phyloP scores from a whole-genome alignment of 2,113 vertebrate species.

The Megaleporinus macrocephalus region DNA sequence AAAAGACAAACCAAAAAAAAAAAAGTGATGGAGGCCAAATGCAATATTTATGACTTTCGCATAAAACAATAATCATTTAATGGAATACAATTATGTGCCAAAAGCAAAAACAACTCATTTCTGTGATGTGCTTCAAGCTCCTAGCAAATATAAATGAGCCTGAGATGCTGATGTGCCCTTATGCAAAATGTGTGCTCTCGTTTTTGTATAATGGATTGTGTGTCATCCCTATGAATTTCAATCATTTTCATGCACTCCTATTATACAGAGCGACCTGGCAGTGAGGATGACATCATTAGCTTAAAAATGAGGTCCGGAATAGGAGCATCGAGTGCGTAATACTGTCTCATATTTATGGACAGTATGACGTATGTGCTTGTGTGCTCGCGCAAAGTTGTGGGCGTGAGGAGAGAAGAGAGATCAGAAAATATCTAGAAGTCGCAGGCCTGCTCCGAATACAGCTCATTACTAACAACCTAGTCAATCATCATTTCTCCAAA shows the following conservation, averaged over 20 bases:
- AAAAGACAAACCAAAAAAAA: neutral
- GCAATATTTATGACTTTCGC: neutral
- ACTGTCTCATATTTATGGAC: neutral
- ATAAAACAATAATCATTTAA: neutral
- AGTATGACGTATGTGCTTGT: neutral
- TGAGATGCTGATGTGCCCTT: constrained; percentile 16
- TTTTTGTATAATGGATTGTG: constrained; percentile 24
- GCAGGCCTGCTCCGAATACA: neutral
- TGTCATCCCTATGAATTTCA: constrained; percentile 18
- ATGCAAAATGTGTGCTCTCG: neutral
- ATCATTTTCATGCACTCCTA: constrained; percentile 22
- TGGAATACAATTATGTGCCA: neutral
- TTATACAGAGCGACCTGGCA: neutral
- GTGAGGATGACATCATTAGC: constrained; percentile 4
- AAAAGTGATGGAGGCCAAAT: neutral
- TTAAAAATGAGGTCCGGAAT: neutral
- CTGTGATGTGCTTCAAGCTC: neutral
- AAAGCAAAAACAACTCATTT: constrained; percentile 7
- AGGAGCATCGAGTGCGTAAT: neutral
- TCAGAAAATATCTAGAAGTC: neutral
- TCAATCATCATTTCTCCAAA: neutral
- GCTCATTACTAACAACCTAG: neutral
- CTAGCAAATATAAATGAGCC: constrained; percentile 18
- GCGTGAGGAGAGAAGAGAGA: neutral
- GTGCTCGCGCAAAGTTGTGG: neutral